Evolutionary conservation across 2,797 vertebrate genomes (phyloP), one percentile per base, ranked within the genome.

Genomic region (Rhynchonycteris naso): DNA sequence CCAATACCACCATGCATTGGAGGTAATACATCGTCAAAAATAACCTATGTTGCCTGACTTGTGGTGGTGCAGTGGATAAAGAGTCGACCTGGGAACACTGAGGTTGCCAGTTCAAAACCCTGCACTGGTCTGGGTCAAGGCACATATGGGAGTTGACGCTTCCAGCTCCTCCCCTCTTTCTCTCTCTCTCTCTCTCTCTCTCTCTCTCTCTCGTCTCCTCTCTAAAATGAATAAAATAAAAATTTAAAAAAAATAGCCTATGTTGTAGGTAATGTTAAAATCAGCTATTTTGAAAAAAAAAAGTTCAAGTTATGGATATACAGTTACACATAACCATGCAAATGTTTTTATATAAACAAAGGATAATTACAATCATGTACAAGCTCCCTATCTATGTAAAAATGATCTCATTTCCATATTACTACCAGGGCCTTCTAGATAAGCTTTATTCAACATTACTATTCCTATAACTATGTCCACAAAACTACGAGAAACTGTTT

Each of bases 331-430:
- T 54, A 81, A 14, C 65, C 15, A 89, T 5, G 82, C 0, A 58
- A 8, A 79, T 52, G 4, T 78, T 94, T 94, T n/a, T 87, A 56
- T 54, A 74, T 78, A 93, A 88, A 94, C 24, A 81, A 91, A 94
- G 96, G 79, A 72, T 75, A 87, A 95, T 71, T 81, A 76, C 13
- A 94, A 87, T 63, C 14, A 63, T n/a, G 52, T 79, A 33, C 14
- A 91, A 68, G 19, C 26, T 80, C 2, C 4, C 52, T 86, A 65
- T 38, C 15, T 35, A 89, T 21, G 13, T 81, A 38, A 86, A 83
- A 82, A 63, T 26, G 80, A 83, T 63, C 66, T 83, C 5, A 76
- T 81, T 93, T n/a, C 30, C 68, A 94, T 50, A 72, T 47, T 22
- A 72, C 14, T 80, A 19, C 21, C 2, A 1, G 11, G 47, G 78